Conservation (phyloP, 2,113 vertebrate genomes). For the Tenebrosternarchus preto region DNA sequence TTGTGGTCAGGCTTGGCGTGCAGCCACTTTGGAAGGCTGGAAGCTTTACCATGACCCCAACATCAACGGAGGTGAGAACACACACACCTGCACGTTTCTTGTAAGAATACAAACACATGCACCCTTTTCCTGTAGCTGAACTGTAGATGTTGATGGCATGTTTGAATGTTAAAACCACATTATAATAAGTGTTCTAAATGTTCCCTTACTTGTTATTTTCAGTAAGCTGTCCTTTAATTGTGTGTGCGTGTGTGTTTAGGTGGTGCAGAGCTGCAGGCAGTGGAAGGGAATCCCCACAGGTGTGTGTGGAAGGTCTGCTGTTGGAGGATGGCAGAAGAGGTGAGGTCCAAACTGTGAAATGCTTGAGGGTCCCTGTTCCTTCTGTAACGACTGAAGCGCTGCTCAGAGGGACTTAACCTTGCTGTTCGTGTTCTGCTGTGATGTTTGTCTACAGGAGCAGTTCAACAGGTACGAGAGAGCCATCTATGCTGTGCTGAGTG, state of each 20-base stretch:
- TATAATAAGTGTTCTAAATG: too few species aligned
- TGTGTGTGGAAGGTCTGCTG: slow-evolving; percentile 95
- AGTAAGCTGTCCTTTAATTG: not conserved
- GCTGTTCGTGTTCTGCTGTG: slow-evolving; percentile 13
- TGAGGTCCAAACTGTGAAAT: slow-evolving; percentile 63
- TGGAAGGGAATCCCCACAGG: slow-evolving; percentile 94
- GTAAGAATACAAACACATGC: too few species aligned
- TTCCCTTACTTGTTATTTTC: too few species aligned
- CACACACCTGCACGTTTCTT: not conserved
- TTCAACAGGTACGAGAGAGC: slow-evolving; percentile 90
- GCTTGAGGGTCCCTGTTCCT: too few species aligned
- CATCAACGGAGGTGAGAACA: slow-evolving; percentile 79
- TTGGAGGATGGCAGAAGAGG: slow-evolving; percentile 97
- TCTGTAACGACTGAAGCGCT: too few species aligned
- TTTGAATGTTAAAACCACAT: too few species aligned
- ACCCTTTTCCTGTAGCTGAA: too few species aligned
- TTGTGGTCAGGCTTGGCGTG: slow-evolving; percentile 97
- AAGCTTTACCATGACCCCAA: slow-evolving; percentile 97
- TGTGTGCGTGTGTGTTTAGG: slow-evolving; percentile 57
- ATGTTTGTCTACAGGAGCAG: slow-evolving; percentile 68
- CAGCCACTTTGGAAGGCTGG: slow-evolving; percentile 96
- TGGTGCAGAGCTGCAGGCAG: slow-evolving; percentile 79
- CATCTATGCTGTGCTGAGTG: slow-evolving; percentile 92
- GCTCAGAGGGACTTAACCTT: too few species aligned
- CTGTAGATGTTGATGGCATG: too few species aligned